Conservation (phyloP, 2,113 vertebrate genomes). For the Campylorhamphus procurvoides region DNA sequence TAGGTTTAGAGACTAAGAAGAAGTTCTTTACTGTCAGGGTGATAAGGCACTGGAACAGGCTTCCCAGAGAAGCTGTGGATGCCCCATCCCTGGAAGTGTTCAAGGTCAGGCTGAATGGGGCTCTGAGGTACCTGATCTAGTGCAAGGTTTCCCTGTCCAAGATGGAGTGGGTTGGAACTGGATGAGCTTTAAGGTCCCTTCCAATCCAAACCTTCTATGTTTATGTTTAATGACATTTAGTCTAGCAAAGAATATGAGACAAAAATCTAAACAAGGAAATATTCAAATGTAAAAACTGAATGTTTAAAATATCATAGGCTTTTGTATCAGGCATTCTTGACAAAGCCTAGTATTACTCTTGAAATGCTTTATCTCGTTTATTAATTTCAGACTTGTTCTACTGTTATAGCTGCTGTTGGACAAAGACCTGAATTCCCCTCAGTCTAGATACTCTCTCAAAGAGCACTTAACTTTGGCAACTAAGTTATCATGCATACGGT, state of each 20-base stretch:
- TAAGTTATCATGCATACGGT: not conserved
- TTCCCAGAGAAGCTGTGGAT: not conserved
- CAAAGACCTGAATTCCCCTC: not conserved
- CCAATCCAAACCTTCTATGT: not conserved
- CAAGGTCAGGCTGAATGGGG: not conserved
- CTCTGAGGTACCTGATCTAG: not conserved
- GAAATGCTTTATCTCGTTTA: not conserved
- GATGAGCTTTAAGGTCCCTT: not conserved
- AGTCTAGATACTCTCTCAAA: not conserved
- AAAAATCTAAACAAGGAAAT: not conserved
- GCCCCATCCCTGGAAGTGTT: not conserved
- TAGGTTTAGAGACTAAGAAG: not conserved
- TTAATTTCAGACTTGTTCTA: not conserved
- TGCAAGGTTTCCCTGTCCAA: not conserved
- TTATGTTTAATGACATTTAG: not conserved
- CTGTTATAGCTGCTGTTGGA: not conserved
- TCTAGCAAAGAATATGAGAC: not conserved
- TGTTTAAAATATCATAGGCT: not conserved
- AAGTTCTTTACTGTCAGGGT: not conserved
- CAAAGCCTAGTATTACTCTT: not conserved
- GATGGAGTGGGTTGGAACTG: not conserved
- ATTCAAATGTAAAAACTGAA: not conserved
- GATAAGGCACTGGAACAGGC: not conserved
- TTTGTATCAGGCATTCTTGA: not conserved
- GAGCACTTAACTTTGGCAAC: not conserved